Evolutionary conservation across 2,113 vertebrate genomes (phyloP), one percentile per base, ranked within the genome.

Genomic region (Solea senegalensis): DNA sequence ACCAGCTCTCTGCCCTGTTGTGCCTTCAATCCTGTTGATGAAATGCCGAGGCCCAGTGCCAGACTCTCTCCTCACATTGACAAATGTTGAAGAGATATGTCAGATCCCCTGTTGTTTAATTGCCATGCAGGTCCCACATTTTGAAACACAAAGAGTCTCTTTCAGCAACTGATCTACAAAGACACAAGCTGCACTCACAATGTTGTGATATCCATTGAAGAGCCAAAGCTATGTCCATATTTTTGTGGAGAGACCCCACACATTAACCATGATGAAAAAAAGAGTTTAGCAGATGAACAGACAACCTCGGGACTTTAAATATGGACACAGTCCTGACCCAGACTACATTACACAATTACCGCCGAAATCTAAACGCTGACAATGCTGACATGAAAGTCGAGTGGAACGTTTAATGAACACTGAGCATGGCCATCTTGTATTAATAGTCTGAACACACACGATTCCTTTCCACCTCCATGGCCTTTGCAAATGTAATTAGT

Each of bases 401-500:
- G 39, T 55, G 55, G 41, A 82, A 58, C 44, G 27, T 21, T 52
- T 57, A 45, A 5, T 70, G 76, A 80, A 83, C 58, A 21, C 56
- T 72, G 73, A 81, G 61, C 55, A 46, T 56, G 59, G 70, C 67
- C 9, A 55, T 48, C 71, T 69, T 49, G 39, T 76, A 66, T 85
- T 87, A 86, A 83, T 78, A 80, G 67, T 81, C 72, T 61, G 76
- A 77, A 81, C 83, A 74, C 76, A 71, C 78, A 56, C 69, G 12
- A 12, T 12, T 56, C 60, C 68, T 3, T 48, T 6, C 34, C 70
- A 74, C 69, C 72, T 70, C 27, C 0, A 48, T 72, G 78, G 65
- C 76, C 63, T 72, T 79, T 78, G 67, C 61, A 69, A 76, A 87
- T 71, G 74, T 78, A 84, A 88, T 87, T 87, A 88, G 64, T 26